phyloP scores from a whole-genome alignment of 2,888 invertebrate genomes.

The Patella pellucida region DNA sequence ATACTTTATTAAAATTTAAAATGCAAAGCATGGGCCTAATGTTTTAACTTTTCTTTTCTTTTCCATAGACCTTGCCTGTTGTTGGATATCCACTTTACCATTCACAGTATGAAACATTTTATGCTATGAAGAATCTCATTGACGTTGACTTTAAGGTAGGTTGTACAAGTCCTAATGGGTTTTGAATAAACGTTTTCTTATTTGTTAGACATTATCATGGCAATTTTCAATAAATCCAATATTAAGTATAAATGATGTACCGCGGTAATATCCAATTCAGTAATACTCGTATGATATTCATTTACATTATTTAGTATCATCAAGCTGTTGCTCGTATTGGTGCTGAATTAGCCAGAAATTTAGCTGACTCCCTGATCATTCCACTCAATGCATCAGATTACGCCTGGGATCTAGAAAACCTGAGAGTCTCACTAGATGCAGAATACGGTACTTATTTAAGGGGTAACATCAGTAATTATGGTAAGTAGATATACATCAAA shows the following conservation, averaged over 20 bases:
- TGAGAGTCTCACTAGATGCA: conserved; percentile 26
- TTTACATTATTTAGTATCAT: conserved; percentile 49
- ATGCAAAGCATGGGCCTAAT: no score
- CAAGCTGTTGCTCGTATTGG: conserved; percentile 67
- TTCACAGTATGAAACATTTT: conserved; percentile 70
- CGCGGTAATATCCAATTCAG: no score
- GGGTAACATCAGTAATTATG: conserved; percentile 30
- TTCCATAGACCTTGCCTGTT: no score
- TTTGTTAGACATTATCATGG: no score
- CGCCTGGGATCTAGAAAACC: conserved; percentile 33
- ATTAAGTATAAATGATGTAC: no score
- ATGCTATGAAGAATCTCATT: conserved; percentile 62
- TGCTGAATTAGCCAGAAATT: conserved; percentile 68
- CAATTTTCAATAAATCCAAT: no score
- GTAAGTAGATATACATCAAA: conserved; percentile 23
- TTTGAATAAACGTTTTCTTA: no score
- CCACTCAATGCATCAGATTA: conserved; percentile 68
- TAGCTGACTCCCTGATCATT: conserved; percentile 69
- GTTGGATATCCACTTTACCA: conserved; percentile 71
- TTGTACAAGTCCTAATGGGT: not conserved
- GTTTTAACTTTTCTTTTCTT: no score
- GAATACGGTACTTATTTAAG: conserved; percentile 33
- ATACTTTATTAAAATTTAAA: no score
- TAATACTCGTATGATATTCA: no score
- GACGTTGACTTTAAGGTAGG: conserved; percentile 67